Evolutionary conservation across 2,797 vertebrate species (phyloP), one percentile per base, ranked within the genome.

Genomic region (Orientallactaga sibirica): DNA sequence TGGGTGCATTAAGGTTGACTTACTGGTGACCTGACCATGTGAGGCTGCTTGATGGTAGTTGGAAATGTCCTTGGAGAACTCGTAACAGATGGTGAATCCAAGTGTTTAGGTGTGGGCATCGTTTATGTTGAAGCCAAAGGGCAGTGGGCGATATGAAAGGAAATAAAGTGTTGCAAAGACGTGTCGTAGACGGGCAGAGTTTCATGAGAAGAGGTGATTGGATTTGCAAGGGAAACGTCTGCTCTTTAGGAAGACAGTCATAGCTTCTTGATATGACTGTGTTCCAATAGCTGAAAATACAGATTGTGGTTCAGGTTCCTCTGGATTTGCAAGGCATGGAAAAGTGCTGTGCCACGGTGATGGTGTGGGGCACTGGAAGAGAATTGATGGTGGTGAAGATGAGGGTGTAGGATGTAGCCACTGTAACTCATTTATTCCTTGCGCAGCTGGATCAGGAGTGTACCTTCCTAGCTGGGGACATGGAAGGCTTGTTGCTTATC

Each of bases 51-150:
- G 58, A 71, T 79, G 52, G 43, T 66, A 68, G 29, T 76, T 76
- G 33, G 61, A 90, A 82, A 91, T 92, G 88, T 70, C 79, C 84
- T 80, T 7, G 58, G 58, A 58, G 25, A 62, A 77, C 41, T 86
- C 37, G 67, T 25, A 64, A 29, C 25, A 74, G 33, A 22, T 71
- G 25, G 43, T 52, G 27, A 62, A 11, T 55, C 9, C 64, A 81
- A 67, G 20, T 61, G 29, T 70, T 43, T 10, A 79, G 74, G 86
- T 76, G 78, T 79, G 27, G 62, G 5, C 43, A 62, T 83, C 29
- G 4, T 81, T n/a, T 55, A 2, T 37, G 4, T 73, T 9, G 14
- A 90, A 95, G 12, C 62, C 41, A 48, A 55, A 81, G 68, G 81
- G 43, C 68, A 82, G 48, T 41, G 64, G 41, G 29, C 61, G 22